These are phyloP conservation scores for Neodiprion lecontei DNA, from an alignment of 1,140 invertebrate genomes.

Conservation along the genomic window DNA sequence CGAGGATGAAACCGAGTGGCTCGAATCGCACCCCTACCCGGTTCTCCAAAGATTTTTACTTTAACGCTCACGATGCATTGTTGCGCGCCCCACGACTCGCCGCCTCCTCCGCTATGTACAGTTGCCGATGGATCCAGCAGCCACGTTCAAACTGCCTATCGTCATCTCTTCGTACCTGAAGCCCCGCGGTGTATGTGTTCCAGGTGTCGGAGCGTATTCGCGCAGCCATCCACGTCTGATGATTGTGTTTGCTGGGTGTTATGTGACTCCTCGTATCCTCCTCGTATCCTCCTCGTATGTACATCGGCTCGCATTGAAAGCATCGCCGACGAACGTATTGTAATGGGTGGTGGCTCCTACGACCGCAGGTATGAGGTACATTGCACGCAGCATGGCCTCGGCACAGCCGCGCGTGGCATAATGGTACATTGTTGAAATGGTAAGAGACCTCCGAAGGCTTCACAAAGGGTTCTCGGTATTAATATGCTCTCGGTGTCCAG, in stretches of 20 bases:
- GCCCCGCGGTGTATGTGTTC: neutral
- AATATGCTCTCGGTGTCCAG: neutral
- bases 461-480: neutral
- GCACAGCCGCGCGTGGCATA: constrained; percentile 30
- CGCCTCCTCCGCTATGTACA: neutral
- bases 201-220: neutral
- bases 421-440: constrained; percentile 52
- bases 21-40: constrained; percentile 18
- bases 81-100: neutral
- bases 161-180: neutral
- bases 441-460: constrained; percentile 33
- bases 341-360: constrained; percentile 16
- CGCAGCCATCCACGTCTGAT: neutral
- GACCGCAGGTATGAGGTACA: neutral
- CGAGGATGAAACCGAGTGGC: neutral
- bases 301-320: no score
- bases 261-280: no score
- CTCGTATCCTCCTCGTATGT: no score
- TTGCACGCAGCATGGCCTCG: neutral
- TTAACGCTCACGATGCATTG: constrained; percentile 34
- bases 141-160: neutral
- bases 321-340: neutral
- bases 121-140: neutral
- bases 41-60: constrained; percentile 52
- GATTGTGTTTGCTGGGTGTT: neutral